phyloP scores from a whole-genome alignment of 2,888 invertebrate species.

The Morinoia aosen region DNA sequence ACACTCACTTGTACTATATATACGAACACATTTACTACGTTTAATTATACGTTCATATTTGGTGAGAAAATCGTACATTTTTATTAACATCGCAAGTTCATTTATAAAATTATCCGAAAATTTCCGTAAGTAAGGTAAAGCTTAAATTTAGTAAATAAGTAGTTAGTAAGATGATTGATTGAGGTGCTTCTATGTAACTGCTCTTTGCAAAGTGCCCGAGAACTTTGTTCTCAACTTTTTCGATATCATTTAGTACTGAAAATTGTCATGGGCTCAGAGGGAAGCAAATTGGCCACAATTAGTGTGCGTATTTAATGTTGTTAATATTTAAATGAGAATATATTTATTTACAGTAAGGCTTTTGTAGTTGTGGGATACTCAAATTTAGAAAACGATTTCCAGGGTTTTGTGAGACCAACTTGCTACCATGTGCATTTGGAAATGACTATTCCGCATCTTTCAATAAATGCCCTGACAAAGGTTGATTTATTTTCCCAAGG shows the following conservation, averaged over 20 bases:
- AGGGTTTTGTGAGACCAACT: slow-evolving; percentile 31
- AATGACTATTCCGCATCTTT: slow-evolving; percentile 40
- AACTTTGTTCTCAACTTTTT: slow-evolving; percentile 7
- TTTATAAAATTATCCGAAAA: slow-evolving; percentile 4
- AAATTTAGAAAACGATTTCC: slow-evolving; percentile 31
- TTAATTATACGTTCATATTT: background rate
- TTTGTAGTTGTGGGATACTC: slow-evolving; percentile 23
- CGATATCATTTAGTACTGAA: slow-evolving; percentile 36
- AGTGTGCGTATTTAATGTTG: slow-evolving; percentile 40
- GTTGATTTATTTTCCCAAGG: background rate
- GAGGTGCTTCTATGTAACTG: slow-evolving; percentile 43
- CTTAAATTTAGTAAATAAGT: slow-evolving; percentile 10
- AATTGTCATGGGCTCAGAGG: slow-evolving; percentile 39
- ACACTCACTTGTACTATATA: slow-evolving; percentile 37
- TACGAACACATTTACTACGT: background rate
- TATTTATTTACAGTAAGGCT: slow-evolving; percentile 50
- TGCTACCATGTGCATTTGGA: slow-evolving; percentile 44
- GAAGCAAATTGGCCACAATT: slow-evolving; percentile 43
- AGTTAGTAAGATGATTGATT: slow-evolving; percentile 9
- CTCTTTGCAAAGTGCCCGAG: slow-evolving; percentile 26
- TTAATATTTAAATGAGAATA: slow-evolving; percentile 52
- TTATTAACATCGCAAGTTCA: background rate
- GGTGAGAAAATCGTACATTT: background rate
- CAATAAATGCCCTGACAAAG: slow-evolving; percentile 47
- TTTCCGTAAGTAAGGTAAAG: slow-evolving; percentile 18